Conservation (phyloP, 1,140 invertebrate genomes). For the Drosophila ananassae region DNA sequence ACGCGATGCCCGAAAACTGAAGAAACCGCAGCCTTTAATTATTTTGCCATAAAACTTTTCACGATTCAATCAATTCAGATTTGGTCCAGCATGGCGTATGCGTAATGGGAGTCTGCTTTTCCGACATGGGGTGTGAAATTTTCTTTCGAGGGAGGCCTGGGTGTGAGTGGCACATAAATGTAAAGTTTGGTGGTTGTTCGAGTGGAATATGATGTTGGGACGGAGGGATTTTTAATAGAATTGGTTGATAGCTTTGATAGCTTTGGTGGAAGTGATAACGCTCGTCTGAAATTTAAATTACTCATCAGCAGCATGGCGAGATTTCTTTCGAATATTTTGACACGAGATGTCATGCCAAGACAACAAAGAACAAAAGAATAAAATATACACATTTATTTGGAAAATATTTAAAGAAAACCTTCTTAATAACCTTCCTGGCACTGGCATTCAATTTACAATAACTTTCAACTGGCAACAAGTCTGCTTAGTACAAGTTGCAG, state of each 20-base stretch:
- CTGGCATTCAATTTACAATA: constrained; percentile 40
- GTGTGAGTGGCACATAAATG: constrained; percentile 39
- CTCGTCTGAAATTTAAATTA: background rate
- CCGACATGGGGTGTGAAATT: constrained; percentile 18
- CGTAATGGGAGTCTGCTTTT: constrained; percentile 39
- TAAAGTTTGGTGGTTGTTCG: constrained; percentile 31
- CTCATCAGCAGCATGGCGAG: background rate
- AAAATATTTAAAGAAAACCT: background rate
- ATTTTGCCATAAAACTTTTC: constrained; percentile 71
- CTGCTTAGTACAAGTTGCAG: constrained; percentile 39
- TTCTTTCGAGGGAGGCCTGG: constrained; percentile 6
- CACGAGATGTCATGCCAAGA: too few relatives aligned
- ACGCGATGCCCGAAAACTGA: constrained; percentile 56
- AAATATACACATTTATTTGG: background rate
- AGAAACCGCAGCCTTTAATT: constrained; percentile 68
- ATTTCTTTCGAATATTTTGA: too few relatives aligned
- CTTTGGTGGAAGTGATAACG: constrained; percentile 13
- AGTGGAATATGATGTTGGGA: constrained; percentile 9
- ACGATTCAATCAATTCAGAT: constrained; percentile 73
- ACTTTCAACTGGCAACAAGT: constrained; percentile 24
- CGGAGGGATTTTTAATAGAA: background rate
- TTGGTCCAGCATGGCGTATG: constrained; percentile 45
- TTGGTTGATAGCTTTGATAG: constrained; percentile 8
- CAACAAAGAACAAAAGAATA: background rate
- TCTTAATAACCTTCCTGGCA: constrained; percentile 1